Evolutionary conservation across 2,888 invertebrate species (phyloP).

Genomic region (Zootermopsis nevadensis): DNA sequence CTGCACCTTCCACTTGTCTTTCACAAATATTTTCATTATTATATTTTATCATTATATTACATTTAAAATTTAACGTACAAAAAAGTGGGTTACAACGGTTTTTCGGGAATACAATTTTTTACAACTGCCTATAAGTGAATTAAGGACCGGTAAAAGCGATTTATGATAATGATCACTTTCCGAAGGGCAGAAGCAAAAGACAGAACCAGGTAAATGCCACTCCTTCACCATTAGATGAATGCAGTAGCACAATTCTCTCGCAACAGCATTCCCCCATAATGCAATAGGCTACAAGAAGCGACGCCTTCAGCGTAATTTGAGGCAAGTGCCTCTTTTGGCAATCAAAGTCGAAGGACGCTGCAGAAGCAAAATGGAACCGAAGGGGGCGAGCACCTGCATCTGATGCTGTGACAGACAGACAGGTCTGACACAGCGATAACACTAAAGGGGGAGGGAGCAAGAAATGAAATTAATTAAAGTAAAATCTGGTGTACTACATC

Average conservation of each 20-base stretch:
- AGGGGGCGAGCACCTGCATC: neutral
- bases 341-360: neutral
- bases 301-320: constrained; percentile 6
- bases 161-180: no score
- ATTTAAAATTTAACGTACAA: no score
- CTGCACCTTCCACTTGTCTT: no score
- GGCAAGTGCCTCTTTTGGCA: constrained; percentile 10
- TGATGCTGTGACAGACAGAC: no score
- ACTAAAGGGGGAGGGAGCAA: neutral
- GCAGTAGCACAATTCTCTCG: neutral
- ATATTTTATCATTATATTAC: no score
- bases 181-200: no score
- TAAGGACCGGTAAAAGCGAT: no score
- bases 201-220: no score
- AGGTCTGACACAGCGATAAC: neutral
- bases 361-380: neutral
- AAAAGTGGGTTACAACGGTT: no score
- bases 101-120: no score
- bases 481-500: neutral
- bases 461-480: neutral
- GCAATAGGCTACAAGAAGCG: constrained; percentile 10
- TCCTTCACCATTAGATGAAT: neutral
- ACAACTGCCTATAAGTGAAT: no score
- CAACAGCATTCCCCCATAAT: neutral
- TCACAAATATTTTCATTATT: no score